Conservation (phyloP, 2,113 vertebrate species). For the Ochotona princeps region DNA sequence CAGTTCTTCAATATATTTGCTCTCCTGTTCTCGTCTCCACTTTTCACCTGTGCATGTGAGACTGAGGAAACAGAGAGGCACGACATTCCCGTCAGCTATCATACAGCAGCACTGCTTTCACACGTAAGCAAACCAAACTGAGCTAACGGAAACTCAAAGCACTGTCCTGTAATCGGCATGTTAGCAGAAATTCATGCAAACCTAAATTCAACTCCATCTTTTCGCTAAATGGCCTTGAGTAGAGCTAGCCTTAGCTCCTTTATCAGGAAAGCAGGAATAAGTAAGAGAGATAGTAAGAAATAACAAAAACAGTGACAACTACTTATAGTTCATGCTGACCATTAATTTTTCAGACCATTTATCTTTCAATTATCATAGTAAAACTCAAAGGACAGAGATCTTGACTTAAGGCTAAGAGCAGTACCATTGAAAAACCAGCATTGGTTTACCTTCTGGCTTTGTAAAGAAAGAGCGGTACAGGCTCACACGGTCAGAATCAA, state of each 20-base stretch:
- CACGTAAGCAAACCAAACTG: slow-evolving; percentile 2
- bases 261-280: slow-evolving; percentile 11
- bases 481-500: background rate
- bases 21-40: slow-evolving; percentile 97
- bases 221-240: background rate
- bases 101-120: background rate
- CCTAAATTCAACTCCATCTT: background rate
- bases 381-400: background rate
- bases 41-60: slow-evolving; percentile 94
- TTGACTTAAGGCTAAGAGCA: slow-evolving; percentile 7
- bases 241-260: slow-evolving; percentile 4
- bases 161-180: background rate
- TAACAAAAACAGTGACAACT: background rate
- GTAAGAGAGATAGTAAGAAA: background rate
- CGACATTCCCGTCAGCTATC: background rate
- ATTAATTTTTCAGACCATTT: background rate
- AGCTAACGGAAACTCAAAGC: background rate
- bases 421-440: background rate
- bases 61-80: slow-evolving; percentile 57
- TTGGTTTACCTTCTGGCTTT: slow-evolving; percentile 45
- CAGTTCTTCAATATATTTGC: slow-evolving; percentile 98
- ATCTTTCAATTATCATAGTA: background rate
- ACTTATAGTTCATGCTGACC: slow-evolving; percentile 13
- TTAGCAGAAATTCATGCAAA: background rate
- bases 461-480: slow-evolving; percentile 7